phyloP scores from a whole-genome alignment of 2,113 vertebrate species.

The Dicentrarchus labrax region DNA sequence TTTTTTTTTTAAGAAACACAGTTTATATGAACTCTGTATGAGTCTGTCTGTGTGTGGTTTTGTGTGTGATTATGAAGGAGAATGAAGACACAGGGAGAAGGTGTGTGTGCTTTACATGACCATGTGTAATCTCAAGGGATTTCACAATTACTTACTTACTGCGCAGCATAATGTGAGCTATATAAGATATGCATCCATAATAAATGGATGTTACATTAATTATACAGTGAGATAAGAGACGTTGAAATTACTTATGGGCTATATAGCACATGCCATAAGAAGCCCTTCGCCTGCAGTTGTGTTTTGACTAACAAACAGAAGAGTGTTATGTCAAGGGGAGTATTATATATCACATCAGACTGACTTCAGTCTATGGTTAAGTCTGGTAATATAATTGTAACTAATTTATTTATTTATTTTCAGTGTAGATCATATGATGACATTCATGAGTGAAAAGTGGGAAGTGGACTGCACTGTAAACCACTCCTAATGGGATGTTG shows the following conservation, averaged over 20 bases:
- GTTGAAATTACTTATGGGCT: constrained; percentile 46
- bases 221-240: constrained; percentile 43
- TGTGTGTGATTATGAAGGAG: background rate
- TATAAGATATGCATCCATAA: constrained; percentile 37
- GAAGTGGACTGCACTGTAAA: constrained; percentile 5
- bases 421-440: background rate
- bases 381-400: background rate
- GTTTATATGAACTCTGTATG: constrained; percentile 5
- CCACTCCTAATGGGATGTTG: constrained; percentile 1
- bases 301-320: constrained; percentile 19
- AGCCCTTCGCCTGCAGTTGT: constrained; percentile 9
- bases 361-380: constrained; percentile 6
- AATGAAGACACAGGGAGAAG: background rate
- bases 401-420: background rate
- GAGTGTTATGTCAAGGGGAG: background rate
- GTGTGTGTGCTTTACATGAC: constrained; percentile 9
- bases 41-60: background rate
- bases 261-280: constrained; percentile 20
- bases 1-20: constrained; percentile 2
- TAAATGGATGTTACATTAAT: constrained; percentile 48
- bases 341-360: constrained; percentile 9
- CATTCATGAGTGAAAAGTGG: background rate
- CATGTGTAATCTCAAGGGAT: constrained; percentile 19
- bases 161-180: constrained; percentile 19
- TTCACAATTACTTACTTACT: constrained; percentile 9